Base-by-base conservation (phyloP, 2,797 vertebrate genomes). In the Muraenolepis orangiensis region DNA sequence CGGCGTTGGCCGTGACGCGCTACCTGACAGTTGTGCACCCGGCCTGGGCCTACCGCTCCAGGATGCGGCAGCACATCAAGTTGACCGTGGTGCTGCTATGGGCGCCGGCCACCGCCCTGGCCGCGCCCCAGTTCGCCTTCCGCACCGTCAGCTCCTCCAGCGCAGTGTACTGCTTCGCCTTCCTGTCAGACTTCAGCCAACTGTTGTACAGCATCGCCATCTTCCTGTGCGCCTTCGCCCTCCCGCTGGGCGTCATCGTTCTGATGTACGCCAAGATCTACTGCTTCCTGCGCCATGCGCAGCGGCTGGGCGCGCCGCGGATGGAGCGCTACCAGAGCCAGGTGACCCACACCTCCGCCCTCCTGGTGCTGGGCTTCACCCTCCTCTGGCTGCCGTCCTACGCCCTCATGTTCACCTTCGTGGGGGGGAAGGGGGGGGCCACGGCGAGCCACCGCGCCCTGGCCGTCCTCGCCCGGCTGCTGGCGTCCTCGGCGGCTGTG, bases 311-410 rank as follows among this genome's bases (percentile, higher is more conserved):
- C n/a, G 85, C 90, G 4, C 83, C 90, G 3, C 92, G 89, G 71
- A 82, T 94, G 78, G 92, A 94, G 71, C 91, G 91, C 76, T 94
- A 95, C 79, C 94, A 95, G 82, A 87, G 83, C 8, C 92, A 93
- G 85, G 93, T 95, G 74, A 94, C 93, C 18, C 91, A 91, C 77
- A 94, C 93, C 0, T 92, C 91, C 3, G 91, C 93, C 13, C 85
- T 94, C 57, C 86, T 95, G 72, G 94, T 95, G 13, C 57, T 93
- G 30, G 84, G 93, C 64, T 95, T 95, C 76, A 93, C 93, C 5
- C 32, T 94, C 30, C 92, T 93, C 80, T 94, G 94, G 94, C 84
- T 95, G 77, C 94, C 93, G 34, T 92, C 94, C 68, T 95, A 95
- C 6, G 80, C 73, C 3, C 86, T 94, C 70, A 94, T 95, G 93